Conservation (phyloP, 2,797 vertebrate genomes). For the Lophura swinhoii region DNA sequence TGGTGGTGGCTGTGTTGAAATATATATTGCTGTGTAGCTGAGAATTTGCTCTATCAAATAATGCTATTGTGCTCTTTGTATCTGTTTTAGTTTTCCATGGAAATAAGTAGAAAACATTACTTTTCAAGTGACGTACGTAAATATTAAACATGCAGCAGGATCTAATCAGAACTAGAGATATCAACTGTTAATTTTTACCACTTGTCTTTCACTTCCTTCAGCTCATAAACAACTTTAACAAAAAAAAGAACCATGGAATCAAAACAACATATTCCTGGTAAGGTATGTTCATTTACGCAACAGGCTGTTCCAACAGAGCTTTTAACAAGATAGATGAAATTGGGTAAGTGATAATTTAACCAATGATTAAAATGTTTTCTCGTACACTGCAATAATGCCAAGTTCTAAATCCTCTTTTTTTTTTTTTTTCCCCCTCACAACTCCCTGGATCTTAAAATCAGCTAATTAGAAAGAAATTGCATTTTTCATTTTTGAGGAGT, state of each 20-base stretch:
- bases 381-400: neutral
- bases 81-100: neutral
- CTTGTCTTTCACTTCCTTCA: conserved; percentile 60
- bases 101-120: neutral
- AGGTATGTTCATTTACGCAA: conserved; percentile 64
- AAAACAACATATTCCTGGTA: conserved; percentile 50
- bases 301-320: conserved; percentile 43
- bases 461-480: neutral
- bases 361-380: conserved; percentile 42
- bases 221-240: conserved; percentile 58
- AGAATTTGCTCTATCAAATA: neutral
- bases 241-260: conserved; percentile 45
- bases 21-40: neutral
- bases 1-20: neutral
- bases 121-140: neutral
- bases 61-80: neutral
- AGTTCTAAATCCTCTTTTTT: neutral
- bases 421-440: neutral
- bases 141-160: conserved; percentile 37
- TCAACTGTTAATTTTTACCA: conserved; percentile 54
- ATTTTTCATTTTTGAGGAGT: neutral
- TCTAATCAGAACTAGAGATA: conserved; percentile 36
- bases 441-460: neutral
- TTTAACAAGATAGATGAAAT: conserved; percentile 54
- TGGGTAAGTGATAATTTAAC: conserved; percentile 58